Base-by-base conservation (phyloP, 92 coral and sea anemone species). In the Phenganax marumi region DNA sequence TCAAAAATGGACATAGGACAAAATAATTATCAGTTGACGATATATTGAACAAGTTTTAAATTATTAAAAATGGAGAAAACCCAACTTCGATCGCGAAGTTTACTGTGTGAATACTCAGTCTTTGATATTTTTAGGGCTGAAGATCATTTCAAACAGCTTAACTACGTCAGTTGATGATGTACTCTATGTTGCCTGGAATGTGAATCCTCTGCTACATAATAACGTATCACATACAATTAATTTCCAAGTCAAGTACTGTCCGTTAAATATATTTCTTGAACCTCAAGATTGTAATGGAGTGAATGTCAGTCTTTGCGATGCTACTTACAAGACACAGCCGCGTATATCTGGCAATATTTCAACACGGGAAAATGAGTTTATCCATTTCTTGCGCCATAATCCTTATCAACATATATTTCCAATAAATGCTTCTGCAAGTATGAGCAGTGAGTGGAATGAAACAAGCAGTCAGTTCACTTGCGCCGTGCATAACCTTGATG, bases 181-280 rank as follows among this genome's bases (percentile, higher is more conserved):
- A 19, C 48, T 75, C 11, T 51, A 53, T 48, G 10, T 75, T n/a
- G 52, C 43, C 66, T 75, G 80, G 80, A 22, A 75, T 22, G 66
- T 75, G 22, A 55, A n/a, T 19, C 22, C 80, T 51, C 58, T 25
- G 22, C 25, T 73, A 26, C 65, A 58, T 21, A 50, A 10, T 6
- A 75, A 54, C 22, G 1, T 17, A 10, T 52, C 65, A 10, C 10
- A 18, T 22, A 18, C 17, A 33, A 52, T 75, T 75, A n/a, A 18
- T 19, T 75, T 75, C 12, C 64, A 14, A 23, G 66, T 75, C 80
- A 17, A 52, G 66, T 75, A 52, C 50, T 75, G 80, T 46, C 80
- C 80, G 23, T 49, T 75, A 43, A 17, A 54, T 18, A 53, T 17
- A 14, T 70, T 0, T 52, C 14, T 49, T 14, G 25, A 73, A 8